phyloP scores from a whole-genome alignment of 2,113 vertebrate genomes.

The Vanacampus margaritifer region DNA sequence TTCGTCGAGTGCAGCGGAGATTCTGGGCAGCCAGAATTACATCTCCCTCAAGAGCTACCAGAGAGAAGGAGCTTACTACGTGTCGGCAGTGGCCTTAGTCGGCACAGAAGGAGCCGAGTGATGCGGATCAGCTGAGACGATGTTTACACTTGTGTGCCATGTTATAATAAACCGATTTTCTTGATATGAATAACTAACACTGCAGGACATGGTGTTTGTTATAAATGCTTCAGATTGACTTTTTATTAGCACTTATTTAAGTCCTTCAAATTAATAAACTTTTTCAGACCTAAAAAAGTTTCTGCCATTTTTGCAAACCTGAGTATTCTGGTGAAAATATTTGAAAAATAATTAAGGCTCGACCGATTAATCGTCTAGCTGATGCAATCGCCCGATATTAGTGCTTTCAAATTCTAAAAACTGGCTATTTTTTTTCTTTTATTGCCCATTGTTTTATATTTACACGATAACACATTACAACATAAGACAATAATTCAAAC shows the following conservation, averaged over 20 bases:
- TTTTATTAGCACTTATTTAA: background rate
- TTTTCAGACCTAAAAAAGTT: too few relatives aligned
- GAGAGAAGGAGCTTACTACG: constrained; percentile 87
- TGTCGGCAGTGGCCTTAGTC: constrained; percentile 81
- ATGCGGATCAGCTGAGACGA: background rate
- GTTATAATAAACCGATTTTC: background rate
- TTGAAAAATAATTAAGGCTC: too few relatives aligned
- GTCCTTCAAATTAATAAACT: background rate
- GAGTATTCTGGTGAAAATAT: too few relatives aligned
- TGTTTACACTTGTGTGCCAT: background rate
- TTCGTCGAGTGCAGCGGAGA: constrained; percentile 78
- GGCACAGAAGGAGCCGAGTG: constrained; percentile 89
- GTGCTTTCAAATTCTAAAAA: too few relatives aligned
- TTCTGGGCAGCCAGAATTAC: constrained; percentile 87
- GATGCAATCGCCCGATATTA: too few relatives aligned
- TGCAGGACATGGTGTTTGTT: background rate
- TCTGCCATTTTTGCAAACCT: too few relatives aligned
- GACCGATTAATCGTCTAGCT: too few relatives aligned
- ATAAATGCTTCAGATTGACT: background rate
- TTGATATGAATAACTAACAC: background rate
- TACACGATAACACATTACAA: too few relatives aligned
- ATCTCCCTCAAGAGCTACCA: constrained; percentile 85
- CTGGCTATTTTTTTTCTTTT: too few relatives aligned
- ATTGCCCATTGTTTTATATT: too few relatives aligned
- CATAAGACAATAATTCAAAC: too few relatives aligned